These are phyloP conservation scores for Melanotaenia maccullochi DNA, from an alignment of 2,797 vertebrate genomes.

Conservation along the genomic window DNA sequence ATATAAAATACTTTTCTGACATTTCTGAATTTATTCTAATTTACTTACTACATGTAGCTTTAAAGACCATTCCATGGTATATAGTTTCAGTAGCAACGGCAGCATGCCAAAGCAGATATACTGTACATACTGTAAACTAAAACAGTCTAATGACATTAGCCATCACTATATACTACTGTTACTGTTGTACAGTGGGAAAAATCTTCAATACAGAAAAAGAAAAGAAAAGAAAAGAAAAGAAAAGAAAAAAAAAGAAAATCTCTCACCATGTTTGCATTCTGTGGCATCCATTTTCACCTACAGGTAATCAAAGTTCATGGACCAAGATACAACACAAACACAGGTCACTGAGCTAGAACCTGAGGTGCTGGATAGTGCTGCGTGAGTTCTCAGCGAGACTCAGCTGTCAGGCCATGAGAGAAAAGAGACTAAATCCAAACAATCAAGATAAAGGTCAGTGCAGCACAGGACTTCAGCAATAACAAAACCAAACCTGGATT, in stretches of 20 bases:
- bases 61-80: neutral
- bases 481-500: constrained; percentile 29
- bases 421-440: constrained; percentile 25
- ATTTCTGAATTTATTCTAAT: no score
- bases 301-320: constrained; percentile 52
- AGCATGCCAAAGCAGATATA: neutral
- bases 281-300: constrained; percentile 55
- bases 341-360: constrained; percentile 19
- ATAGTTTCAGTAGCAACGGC: neutral
- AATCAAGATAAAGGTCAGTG: constrained; percentile 32
- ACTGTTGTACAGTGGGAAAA: neutral
- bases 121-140: neutral
- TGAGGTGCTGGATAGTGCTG: constrained; percentile 35
- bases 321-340: constrained; percentile 30
- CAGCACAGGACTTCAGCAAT: neutral
- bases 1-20: no score
- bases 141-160: neutral
- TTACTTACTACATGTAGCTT: neutral
- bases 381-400: constrained; percentile 31
- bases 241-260: constrained; percentile 9
- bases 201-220: neutral
- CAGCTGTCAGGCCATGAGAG: constrained; percentile 18
- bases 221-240: no score
- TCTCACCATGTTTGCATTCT: constrained; percentile 64
- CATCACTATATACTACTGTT: no score